These are phyloP conservation scores for Cranoglanis bouderius DNA, from an alignment of 2,113 vertebrate genomes.

Conservation along the genomic window DNA sequence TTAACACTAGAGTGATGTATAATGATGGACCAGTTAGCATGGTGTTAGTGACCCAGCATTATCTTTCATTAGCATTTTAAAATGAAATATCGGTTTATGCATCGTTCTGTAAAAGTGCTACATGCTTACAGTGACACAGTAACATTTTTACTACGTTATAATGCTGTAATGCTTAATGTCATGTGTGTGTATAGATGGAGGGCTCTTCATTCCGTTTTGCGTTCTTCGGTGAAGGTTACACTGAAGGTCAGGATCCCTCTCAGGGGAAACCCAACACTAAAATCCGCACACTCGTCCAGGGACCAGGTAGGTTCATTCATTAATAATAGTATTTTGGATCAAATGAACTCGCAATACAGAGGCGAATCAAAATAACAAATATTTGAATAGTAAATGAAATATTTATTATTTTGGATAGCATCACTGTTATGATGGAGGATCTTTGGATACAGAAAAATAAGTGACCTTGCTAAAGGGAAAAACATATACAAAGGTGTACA, in stretches of 20 bases:
- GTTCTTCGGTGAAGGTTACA: slow-evolving; percentile 90
- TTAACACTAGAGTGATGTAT: not conserved
- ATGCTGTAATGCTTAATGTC: not conserved
- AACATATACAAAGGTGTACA: not conserved
- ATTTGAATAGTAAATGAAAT: not conserved
- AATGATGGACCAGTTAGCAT: not conserved
- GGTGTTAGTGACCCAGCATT: not conserved
- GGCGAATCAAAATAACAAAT: not conserved
- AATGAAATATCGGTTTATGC: not conserved
- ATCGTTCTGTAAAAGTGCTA: not conserved
- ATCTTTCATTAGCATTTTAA: not conserved
- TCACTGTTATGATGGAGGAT: not conserved
- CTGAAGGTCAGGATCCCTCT: slow-evolving; percentile 74
- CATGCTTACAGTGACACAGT: not conserved
- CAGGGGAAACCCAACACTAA: slow-evolving; percentile 82
- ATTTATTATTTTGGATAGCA: not conserved
- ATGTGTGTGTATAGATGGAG: slow-evolving; percentile 78
- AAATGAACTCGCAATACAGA: not conserved
- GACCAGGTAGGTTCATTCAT: slow-evolving; percentile 79
- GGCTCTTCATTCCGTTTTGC: slow-evolving; percentile 85
- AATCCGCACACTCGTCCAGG: slow-evolving; percentile 90
- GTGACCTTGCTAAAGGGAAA: not conserved
- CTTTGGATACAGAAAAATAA: not conserved
- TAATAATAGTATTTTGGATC: not conserved
- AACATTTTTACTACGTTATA: not conserved